phyloP scores from a whole-genome alignment of 2,797 vertebrate genomes.

The Delichon dasypus region DNA sequence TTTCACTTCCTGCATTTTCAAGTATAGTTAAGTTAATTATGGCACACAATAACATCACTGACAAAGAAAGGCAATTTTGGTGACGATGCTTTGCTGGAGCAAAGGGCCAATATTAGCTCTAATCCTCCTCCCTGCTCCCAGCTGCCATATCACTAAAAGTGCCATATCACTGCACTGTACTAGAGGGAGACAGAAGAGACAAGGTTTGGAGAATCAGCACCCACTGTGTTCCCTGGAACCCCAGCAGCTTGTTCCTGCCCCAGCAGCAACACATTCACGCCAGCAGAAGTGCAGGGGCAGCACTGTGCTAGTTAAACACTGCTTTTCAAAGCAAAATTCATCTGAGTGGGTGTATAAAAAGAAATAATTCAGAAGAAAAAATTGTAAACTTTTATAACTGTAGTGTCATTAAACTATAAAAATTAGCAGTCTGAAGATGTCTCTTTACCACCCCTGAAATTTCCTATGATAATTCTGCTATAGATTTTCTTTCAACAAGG shows the following conservation, averaged over 20 bases:
- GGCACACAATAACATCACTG: neutral
- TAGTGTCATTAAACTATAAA: conserved; percentile 64
- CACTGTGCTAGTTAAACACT: neutral
- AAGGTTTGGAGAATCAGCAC: neutral
- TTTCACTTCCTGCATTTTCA: conserved; percentile 43
- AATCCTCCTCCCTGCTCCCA: neutral
- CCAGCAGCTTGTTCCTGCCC: neutral
- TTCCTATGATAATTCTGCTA: conserved; percentile 16
- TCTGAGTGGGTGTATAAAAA: neutral
- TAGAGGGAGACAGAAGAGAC: neutral
- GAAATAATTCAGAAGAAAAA: conserved; percentile 25
- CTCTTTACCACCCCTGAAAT: conserved; percentile 7
- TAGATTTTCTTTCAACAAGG: neutral
- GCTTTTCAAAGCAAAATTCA: conserved; percentile 17
- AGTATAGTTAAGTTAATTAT: conserved; percentile 34
- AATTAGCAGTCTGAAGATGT: neutral
- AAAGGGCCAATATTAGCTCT: neutral
- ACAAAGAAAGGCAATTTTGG: neutral
- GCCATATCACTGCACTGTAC: neutral
- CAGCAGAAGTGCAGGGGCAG: neutral
- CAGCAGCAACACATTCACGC: neutral
- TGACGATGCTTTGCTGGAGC: neutral
- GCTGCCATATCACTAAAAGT: neutral
- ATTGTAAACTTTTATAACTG: conserved; percentile 69
- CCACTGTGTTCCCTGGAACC: neutral